These are phyloP conservation scores for Spheniscus mendiculus DNA, from an alignment of 2,113 vertebrate species.

Conservation along the genomic window DNA sequence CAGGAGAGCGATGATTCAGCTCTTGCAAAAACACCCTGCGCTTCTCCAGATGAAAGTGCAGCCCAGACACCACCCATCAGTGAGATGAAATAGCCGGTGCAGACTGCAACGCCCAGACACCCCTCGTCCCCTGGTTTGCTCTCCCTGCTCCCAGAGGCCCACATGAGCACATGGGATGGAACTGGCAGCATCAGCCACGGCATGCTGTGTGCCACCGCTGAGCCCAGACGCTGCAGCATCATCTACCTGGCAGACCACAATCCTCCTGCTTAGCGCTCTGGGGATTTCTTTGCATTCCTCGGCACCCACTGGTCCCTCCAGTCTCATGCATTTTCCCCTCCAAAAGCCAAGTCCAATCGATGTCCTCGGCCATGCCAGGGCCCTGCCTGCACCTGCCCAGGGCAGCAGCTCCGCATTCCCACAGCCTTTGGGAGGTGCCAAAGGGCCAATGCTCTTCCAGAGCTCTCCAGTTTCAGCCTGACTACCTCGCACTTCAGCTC, in stretches of 20 bases:
- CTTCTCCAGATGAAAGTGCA: not conserved
- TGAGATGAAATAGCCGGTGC: accelerated
- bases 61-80: not conserved
- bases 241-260: accelerated
- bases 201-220: accelerated
- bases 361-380: accelerated
- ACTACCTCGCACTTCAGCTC: not conserved
- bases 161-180: accelerated
- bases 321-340: not conserved
- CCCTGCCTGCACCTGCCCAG: not conserved
- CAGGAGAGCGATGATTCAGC: not conserved
- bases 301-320: accelerated
- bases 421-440: not conserved
- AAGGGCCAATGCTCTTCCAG: accelerated
- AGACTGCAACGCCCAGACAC: not conserved
- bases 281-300: not conserved
- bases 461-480: not conserved
- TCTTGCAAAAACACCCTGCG: not conserved
- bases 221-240: accelerated
- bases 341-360: not conserved
- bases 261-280: not conserved
- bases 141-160: not conserved
- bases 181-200: not conserved
- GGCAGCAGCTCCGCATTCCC: not conserved
- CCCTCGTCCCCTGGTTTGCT: not conserved